Conservation (phyloP, 2,113 vertebrate species). For the Melospiza melodia region DNA sequence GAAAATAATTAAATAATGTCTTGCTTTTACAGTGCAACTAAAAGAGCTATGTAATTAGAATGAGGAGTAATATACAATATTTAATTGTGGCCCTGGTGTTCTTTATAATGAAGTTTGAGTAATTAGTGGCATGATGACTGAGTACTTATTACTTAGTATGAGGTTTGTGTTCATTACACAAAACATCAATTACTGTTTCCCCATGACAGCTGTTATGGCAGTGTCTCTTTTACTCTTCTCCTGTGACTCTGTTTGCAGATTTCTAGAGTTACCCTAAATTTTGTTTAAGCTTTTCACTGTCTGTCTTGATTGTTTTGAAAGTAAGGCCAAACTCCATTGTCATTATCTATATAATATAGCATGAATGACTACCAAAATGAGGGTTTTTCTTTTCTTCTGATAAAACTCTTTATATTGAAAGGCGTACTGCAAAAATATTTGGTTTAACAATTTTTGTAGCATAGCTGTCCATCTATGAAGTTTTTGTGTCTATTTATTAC, state of each 20-base stretch:
- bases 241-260: neutral
- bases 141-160: slow-evolving; percentile 37
- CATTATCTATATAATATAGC: neutral
- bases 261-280: neutral
- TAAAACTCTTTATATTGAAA: neutral
- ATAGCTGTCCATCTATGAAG: neutral
- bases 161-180: slow-evolving; percentile 58
- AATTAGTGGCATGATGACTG: slow-evolving; percentile 59
- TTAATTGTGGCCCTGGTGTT: slow-evolving; percentile 37
- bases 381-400: neutral
- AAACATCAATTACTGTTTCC: slow-evolving; percentile 58
- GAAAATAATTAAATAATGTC: slow-evolving; percentile 50
- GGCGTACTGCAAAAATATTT: neutral
- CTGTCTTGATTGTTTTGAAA: neutral
- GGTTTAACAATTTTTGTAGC: neutral
- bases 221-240: slow-evolving; percentile 26
- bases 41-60: slow-evolving; percentile 42
- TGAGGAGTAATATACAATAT: slow-evolving; percentile 4
- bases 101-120: slow-evolving; percentile 41
- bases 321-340: neutral
- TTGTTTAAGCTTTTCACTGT: neutral
- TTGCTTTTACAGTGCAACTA: neutral
- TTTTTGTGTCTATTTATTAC: neutral
- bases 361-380: neutral
- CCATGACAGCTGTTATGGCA: slow-evolving; percentile 37